These are phyloP conservation scores for Nesoenas mayeri DNA, from an alignment of 2,113 vertebrate species.

Conservation along the genomic window DNA sequence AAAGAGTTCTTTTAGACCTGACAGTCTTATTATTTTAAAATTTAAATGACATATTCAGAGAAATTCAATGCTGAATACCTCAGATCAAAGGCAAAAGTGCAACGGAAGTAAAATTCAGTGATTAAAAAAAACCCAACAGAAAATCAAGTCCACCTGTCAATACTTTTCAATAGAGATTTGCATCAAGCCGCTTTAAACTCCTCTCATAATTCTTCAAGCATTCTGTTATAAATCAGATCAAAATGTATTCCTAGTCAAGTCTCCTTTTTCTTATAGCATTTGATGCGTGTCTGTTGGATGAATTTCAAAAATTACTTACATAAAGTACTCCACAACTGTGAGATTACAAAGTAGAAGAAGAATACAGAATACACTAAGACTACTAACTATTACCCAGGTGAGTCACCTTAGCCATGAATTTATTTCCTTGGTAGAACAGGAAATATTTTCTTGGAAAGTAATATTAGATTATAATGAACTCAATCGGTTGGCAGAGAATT, in stretches of 20 bases:
- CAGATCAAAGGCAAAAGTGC: conserved; percentile 4
- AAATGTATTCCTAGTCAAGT: not conserved
- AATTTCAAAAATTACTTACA: not conserved
- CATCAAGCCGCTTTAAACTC: conserved; percentile 31
- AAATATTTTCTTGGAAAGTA: not conserved
- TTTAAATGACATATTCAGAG: not conserved
- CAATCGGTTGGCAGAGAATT: not conserved
- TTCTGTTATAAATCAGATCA: conserved; percentile 17
- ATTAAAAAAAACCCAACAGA: not conserved
- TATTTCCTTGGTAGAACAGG: not conserved
- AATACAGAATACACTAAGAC: not conserved
- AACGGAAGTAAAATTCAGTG: not conserved
- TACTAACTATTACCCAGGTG: not conserved
- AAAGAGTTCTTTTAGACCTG: not conserved
- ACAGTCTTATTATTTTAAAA: conserved; percentile 7
- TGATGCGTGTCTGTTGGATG: not conserved
- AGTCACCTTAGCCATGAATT: not conserved
- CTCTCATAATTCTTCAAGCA: conserved; percentile 22
- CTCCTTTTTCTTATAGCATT: not conserved
- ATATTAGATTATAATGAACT: not conserved
- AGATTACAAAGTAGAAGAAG: not conserved
- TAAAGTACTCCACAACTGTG: not conserved
- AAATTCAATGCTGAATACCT: not conserved
- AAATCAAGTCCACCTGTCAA: conserved; percentile 8
- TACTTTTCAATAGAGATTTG: conserved; percentile 39